Evolutionary conservation across 1,140 invertebrate species (phyloP).

Genomic region (Kradibia gibbosae): DNA sequence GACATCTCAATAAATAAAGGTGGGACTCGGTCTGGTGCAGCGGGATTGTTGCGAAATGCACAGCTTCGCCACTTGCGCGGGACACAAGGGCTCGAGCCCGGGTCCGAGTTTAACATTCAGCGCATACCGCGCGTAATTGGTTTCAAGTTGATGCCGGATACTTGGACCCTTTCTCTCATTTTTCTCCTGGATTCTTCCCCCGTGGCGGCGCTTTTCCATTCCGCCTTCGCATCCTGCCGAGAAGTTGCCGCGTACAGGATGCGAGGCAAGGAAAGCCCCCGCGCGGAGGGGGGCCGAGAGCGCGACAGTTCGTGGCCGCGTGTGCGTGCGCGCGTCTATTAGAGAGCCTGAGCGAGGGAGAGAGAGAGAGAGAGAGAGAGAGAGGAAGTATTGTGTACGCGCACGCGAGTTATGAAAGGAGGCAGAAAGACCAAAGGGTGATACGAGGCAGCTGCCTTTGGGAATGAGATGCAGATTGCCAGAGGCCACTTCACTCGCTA

Average conservation of each 20-base stretch:
- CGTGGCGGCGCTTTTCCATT: neutral
- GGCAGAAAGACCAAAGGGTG: conserved; percentile 49
- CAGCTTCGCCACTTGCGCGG: neutral
- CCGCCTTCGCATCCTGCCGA: neutral
- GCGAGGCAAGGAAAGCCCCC: conserved; percentile 4
- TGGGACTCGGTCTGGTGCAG: neutral
- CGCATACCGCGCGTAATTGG: conserved; percentile 62
- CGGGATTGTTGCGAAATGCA: conserved; percentile 20
- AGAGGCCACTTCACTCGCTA: conserved; percentile 70
- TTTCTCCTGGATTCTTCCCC: conserved; percentile 45
- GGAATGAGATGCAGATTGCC: conserved; percentile 74
- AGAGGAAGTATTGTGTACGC: neutral
- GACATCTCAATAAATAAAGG: neutral
- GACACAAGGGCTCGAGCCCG: neutral
- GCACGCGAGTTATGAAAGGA: neutral
- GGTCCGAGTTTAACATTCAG: neutral
- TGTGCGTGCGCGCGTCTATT: no score
- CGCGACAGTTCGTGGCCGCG: no score
- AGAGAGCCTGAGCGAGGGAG: neutral
- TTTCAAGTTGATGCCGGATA: conserved; percentile 54
- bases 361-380: neutral
- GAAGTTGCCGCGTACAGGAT: conserved; percentile 39
- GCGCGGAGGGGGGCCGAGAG: neutral
- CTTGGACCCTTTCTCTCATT: conserved; percentile 21
- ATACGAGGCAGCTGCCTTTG: conserved; percentile 52